Base-by-base conservation (phyloP, 2,888 invertebrate genomes). In the Pollenia griseotomentosa region DNA sequence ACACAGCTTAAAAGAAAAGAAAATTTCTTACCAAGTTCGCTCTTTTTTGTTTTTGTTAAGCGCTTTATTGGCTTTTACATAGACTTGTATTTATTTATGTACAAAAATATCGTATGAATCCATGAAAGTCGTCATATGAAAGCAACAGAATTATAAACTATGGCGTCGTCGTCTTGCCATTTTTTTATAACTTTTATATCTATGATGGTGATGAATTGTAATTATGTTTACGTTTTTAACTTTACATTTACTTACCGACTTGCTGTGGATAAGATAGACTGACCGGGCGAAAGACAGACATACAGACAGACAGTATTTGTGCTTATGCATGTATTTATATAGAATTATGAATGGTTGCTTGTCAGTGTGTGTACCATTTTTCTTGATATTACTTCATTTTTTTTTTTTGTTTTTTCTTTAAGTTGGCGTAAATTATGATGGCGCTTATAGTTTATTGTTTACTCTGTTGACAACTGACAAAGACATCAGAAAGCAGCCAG, bases 131-230 rank as follows among this genome's bases (percentile, higher is more conserved):
- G 33, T 33, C 33, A 33, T 70, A 51, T 23, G 53, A 81, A 73
- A 57, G 74, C 77, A 66, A 14, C 57, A 63, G 73, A 73, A 61
- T 66, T 63, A 61, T 77, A 74, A 87, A 81, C 87, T 84, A 84
- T 84, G 87, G 84, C 81, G 80, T 87, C 87, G 65, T 75, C 33
- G 14, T 40, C 14, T 71, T 12, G 68, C 40, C 4, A 48, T 53
- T 48, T 40, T 68, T 48, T 46, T 74, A n/a, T 79, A 61, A 48
- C 33, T 23, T 73, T 57, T 74, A 75, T 84, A 87, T 84, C 84
- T 87, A 82, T 65, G 81, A 84, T 82, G 83, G 77, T 66, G 87
- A 81, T 87, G 81, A 84, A 87, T 84, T 84, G 77, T 84, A 87
- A 87, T 87, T 84, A 84, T 87, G 81, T 82, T 87, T 84, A 84